Evolutionary conservation across 2,888 invertebrate genomes (phyloP), one percentile per base, ranked within the genome.

Genomic region (Drosophila buzzatii): DNA sequence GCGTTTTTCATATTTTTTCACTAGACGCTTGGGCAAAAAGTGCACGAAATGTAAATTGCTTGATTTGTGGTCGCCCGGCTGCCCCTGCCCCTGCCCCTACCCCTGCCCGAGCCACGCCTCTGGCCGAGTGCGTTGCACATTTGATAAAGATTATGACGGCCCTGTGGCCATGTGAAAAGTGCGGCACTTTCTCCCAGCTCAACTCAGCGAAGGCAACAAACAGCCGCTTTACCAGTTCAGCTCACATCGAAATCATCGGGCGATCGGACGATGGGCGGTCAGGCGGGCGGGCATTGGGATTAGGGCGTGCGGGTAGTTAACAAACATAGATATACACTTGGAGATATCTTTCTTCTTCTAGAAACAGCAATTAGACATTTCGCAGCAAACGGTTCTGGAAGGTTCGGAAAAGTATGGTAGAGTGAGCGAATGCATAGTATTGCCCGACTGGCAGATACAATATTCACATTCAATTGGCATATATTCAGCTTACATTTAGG

Each of bases 31-130:
- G 63, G 49, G 71, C 70, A 59, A 81, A 79, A 79, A 76, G 66
- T 74, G 73, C 80, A 83, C 49, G 47, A 82, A 83, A 83, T 84
- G 85, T 87, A 85, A 84, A 84, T 87, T 82, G 72, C 80, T 85
- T 87, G 74, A 85, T 87, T 87, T 79, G 82, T 79, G 31, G 45
- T 52, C 49, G 73, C 39, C 58, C 45, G 10, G 39, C 20, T 23
- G 39, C 31, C 35, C 20, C 44, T 16, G 6, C 18, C 20, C 16
- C 20, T n/a, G 12, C 8, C 18, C 8, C 23, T 23, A 4, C 23
- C 23, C 23, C 23, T 23, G 23, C 23, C 23, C 23, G 3, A 7
- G 37, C 23, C 31, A 6, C 41, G 20, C 33, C 35, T 6, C 51
- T 33, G 41, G 9, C n/a, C 18, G 37, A 51, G 57, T 44, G 66